A percentile compares a stretch with the other conserved stretches of the same genome.
Evolutionary conservation across 2,888 invertebrate species (phyloP).

Genomic region (Mythimna loreyi): DNA sequence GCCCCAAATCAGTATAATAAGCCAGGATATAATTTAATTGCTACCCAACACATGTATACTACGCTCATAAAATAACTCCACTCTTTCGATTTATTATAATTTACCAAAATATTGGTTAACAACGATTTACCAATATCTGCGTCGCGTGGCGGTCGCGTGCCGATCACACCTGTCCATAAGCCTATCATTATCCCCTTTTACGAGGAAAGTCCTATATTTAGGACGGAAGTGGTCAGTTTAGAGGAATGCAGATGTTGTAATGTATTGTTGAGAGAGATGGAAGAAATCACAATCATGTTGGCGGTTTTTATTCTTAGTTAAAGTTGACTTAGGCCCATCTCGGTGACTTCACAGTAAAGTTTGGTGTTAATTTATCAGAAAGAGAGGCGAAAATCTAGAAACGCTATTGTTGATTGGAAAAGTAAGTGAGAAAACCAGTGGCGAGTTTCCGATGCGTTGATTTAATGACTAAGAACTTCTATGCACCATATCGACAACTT

Average conservation of each 20-base stretch:
- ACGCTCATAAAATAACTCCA: not conserved
- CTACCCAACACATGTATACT: not conserved
- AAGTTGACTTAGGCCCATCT: not conserved
- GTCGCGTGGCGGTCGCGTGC: slow-evolving; percentile 82
- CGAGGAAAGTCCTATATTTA: slow-evolving; percentile 43
- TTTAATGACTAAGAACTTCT: too few species aligned
- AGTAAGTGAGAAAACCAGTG: too few species aligned
- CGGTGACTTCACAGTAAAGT: too few species aligned
- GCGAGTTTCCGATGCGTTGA: too few species aligned
- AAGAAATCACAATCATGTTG: not conserved
- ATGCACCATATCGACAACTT: too few species aligned
- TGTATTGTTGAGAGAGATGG: not conserved
- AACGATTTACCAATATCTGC: slow-evolving; percentile 62
- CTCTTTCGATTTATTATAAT: slow-evolving; percentile 1
- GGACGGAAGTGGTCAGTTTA: slow-evolving; percentile 65
- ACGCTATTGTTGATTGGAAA: too few species aligned
- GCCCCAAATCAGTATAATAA: too few species aligned
- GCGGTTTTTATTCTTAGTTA: not conserved
- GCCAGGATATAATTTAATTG: not conserved
- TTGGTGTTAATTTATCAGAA: too few species aligned
- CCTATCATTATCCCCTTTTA: slow-evolving; percentile 61
- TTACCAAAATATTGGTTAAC: slow-evolving; percentile 28
- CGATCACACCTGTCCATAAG: slow-evolving; percentile 72
- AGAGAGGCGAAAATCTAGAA: too few species aligned
- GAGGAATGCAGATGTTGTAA: slow-evolving; percentile 46